Conservation (phyloP, 2,797 vertebrate species). For the Lutra lutra region DNA sequence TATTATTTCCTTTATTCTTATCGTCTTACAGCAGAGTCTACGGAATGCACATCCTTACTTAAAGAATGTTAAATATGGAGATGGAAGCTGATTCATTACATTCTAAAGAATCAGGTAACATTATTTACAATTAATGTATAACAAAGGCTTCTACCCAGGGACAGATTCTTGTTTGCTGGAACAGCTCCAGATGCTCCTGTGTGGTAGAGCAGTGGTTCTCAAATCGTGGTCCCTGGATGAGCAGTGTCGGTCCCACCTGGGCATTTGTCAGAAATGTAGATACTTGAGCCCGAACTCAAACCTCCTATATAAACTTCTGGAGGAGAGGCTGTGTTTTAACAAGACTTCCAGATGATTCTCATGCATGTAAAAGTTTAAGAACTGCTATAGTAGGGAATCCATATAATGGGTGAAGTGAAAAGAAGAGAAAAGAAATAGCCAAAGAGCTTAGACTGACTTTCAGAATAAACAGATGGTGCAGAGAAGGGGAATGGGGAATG, state of each 20-base stretch:
- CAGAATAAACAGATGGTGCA: not conserved
- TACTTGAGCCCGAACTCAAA: not conserved
- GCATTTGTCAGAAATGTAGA: conserved; percentile 1
- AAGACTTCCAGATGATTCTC: not conserved
- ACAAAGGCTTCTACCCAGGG: not conserved
- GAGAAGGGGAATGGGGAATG: not conserved
- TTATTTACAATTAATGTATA: not conserved
- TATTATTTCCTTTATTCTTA: conserved; percentile 25
- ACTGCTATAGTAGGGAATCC: not conserved
- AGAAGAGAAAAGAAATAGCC: not conserved
- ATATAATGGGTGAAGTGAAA: not conserved
- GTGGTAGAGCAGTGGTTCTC: not conserved
- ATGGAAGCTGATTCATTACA: conserved; percentile 11
- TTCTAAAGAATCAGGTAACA: not conserved
- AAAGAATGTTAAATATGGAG: not conserved
- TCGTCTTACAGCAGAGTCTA: not conserved
- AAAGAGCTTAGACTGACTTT: not conserved
- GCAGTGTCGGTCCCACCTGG: not conserved
- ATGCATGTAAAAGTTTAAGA: not conserved
- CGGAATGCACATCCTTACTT: not conserved
- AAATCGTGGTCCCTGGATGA: not conserved
- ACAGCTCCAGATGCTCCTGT: not conserved
- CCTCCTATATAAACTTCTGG: not conserved
- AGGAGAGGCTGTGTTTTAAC: not conserved
- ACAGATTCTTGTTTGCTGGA: not conserved